Base-by-base conservation (phyloP, 37 sponge, comb jelly and placozoan genomes). In the Crambe crambe region DNA sequence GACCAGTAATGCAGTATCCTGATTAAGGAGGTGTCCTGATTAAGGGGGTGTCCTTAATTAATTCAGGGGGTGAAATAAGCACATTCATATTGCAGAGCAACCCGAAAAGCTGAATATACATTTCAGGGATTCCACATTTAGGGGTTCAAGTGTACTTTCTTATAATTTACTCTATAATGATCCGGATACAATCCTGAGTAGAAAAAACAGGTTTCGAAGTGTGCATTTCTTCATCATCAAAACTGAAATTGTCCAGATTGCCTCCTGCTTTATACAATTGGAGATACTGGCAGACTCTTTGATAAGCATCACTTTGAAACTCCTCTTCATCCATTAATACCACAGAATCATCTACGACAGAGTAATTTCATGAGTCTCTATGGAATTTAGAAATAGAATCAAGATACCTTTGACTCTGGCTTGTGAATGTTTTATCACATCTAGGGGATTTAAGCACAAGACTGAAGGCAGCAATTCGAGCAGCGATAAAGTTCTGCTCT, bases 211-310 rank as follows among this genome's bases (percentile, higher is more conserved):
- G n/a, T n/a, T n/a, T n/a, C n/a, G n/a, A n/a, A n/a, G n/a, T n/a
- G n/a, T n/a, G 58, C 43, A 43, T 58, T 30, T 81, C 92, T 37
- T 76, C 76, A 21, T 37, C 77, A 43, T 59, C 38, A 78, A 75
- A 94, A 31, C 39, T 42, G 78, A 87, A 94, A 6, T 26, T 9
- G 51, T 83, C 88, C 21, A 94, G 58, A 26, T 79, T 69, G 25
- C 58, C 17, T 10, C 51, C 32, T 21, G 9, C 37, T 3, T 36
- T 58, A 42, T 84, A 81, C 0, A 72, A 54, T 37, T 42, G 40
- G 30, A 95, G 73, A 42, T 95, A 95, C 72, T 85, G 89, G 58
- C 73, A 90, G 21, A 85, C 89, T 63, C 89, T 71, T 63, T 95
- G 95, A 66, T 61, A 90, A 2, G 65, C 38, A 2, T 72, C 80